phyloP scores from a whole-genome alignment of 2,888 invertebrate species.

The Dasysyrphus tricinctus region DNA sequence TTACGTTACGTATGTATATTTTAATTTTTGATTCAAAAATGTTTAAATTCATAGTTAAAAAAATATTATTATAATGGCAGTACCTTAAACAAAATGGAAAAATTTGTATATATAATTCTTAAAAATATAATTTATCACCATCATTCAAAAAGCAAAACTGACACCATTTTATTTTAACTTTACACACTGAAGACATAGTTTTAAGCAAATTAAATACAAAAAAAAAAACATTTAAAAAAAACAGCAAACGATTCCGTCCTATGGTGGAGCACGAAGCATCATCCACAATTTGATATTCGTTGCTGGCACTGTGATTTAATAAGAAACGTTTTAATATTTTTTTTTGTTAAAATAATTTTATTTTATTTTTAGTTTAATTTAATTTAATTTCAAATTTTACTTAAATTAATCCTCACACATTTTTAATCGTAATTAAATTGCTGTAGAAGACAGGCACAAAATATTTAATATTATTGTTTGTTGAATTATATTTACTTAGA shows the following conservation, averaged over 20 bases:
- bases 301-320: constrained; percentile 72
- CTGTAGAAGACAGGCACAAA: constrained; percentile 64
- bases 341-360: constrained; percentile 11
- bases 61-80: constrained; percentile 16
- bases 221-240: constrained; percentile 25
- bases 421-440: constrained; percentile 43
- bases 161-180: constrained; percentile 36
- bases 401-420: constrained; percentile 31
- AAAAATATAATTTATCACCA: constrained; percentile 20
- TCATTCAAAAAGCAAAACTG: neutral
- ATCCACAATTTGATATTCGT: constrained; percentile 62
- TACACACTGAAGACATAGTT: constrained; percentile 49
- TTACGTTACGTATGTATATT: constrained; percentile 18
- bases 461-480: constrained; percentile 48
- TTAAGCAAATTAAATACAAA: constrained; percentile 10
- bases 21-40: constrained; percentile 20
- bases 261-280: constrained; percentile 73
- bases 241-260: constrained; percentile 75
- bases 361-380: constrained; percentile 6
- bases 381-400: constrained; percentile 27
- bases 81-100: constrained; percentile 52
- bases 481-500: constrained; percentile 24
- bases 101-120: constrained; percentile 59
- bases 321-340: constrained; percentile 46
- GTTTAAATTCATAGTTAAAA: neutral